These are phyloP conservation scores for Aselliscus stoliczkanus DNA, from an alignment of 2,797 vertebrate genomes.

Conservation along the genomic window DNA sequence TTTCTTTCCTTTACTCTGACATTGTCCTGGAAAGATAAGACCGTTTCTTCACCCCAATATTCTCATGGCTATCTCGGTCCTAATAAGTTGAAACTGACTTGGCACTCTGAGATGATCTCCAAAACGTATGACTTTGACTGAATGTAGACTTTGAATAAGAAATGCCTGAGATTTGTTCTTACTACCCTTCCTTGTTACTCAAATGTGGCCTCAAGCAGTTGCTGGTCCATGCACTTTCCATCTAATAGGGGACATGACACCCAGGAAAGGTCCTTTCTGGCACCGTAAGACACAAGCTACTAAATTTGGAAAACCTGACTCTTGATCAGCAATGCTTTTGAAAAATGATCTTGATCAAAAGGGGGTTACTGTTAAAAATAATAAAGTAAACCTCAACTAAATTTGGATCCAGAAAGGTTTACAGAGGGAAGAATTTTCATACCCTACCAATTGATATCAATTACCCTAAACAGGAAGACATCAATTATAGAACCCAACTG, in stretches of 20 bases:
- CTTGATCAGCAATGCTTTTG: background rate
- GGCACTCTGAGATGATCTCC: background rate
- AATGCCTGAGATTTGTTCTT: background rate
- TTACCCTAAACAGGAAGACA: background rate
- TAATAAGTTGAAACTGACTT: no score
- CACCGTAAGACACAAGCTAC: background rate
- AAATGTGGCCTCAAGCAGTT: background rate
- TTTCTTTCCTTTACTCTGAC: background rate
- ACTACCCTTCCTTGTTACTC: background rate
- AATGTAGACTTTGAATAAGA: background rate
- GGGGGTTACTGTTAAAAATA: background rate
- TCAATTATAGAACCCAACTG: background rate
- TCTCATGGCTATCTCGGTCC: background rate
- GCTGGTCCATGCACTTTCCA: background rate
- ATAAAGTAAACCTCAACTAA: background rate
- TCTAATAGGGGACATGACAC: background rate
- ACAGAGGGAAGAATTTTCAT: background rate
- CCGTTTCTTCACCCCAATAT: background rate
- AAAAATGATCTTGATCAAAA: background rate
- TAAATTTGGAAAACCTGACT: background rate
- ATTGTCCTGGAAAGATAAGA: background rate
- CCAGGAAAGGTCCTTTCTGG: background rate
- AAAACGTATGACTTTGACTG: background rate
- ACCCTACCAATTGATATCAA: background rate
- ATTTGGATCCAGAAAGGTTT: background rate